Percentiles rank a stretch among this genome's conserved stretches.
phyloP scores from a whole-genome alignment of 2,797 vertebrate species.

The Leucoraja ocellata region DNA sequence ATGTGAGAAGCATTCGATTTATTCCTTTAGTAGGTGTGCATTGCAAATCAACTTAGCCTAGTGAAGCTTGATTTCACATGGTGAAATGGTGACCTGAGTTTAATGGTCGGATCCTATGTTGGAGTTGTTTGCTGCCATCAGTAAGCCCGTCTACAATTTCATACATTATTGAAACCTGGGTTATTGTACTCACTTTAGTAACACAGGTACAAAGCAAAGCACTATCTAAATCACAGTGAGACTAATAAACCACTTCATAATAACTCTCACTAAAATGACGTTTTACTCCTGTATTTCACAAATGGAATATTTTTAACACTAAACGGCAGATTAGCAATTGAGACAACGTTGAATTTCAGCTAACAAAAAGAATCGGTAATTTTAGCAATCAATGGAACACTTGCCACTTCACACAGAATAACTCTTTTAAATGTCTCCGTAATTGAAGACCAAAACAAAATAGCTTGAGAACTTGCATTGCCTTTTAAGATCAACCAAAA shows the following conservation, averaged over 20 bases:
- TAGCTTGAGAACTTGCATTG: constrained; percentile 16
- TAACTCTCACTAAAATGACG: background rate
- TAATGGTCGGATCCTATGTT: background rate
- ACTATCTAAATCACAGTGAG: background rate
- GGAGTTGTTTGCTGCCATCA: background rate
- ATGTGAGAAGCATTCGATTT: background rate
- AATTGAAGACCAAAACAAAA: background rate
- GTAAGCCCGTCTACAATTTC: background rate
- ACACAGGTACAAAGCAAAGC: background rate
- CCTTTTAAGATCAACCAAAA: constrained; percentile 35
- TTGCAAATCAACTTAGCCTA: constrained; percentile 9
- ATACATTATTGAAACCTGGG: background rate
- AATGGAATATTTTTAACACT: background rate
- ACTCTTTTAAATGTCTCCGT: background rate
- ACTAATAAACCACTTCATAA: background rate
- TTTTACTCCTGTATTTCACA: background rate
- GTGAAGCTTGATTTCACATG: background rate
- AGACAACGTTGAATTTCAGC: background rate
- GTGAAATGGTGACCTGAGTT: background rate
- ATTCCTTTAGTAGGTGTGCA: background rate
- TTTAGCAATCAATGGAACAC: constrained; percentile 26
- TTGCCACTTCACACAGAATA: constrained; percentile 23
- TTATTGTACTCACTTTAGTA: too few species aligned
- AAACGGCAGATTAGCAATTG: background rate
- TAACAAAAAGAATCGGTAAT: background rate